Evolutionary conservation across 2,113 vertebrate species (phyloP).

Genomic region (Trogon melanurus): DNA sequence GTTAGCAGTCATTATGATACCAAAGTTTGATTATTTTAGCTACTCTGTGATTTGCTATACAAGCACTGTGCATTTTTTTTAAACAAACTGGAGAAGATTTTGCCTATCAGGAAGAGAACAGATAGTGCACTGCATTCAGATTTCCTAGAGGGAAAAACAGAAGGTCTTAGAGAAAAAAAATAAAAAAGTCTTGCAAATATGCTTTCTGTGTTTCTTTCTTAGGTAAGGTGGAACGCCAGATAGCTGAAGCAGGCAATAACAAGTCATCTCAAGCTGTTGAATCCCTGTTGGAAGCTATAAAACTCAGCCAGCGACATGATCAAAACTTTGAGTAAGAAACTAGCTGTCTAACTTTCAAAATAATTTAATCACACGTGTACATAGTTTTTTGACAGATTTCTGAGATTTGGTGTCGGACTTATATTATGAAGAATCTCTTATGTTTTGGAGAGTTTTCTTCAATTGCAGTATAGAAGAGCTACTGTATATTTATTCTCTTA

Average conservation of each 20-base stretch:
- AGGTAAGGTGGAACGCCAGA: conserved; percentile 80
- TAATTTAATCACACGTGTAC: not conserved
- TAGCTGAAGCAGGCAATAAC: conserved; percentile 53
- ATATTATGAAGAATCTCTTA: not conserved
- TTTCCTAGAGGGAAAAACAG: not conserved
- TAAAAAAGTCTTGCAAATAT: not conserved
- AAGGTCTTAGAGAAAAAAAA: not conserved
- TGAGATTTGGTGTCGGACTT: not conserved
- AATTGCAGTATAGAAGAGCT: not conserved
- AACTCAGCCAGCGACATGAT: conserved; percentile 71
- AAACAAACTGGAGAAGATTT: not conserved
- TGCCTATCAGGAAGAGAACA: not conserved
- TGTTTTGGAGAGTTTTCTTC: not conserved
- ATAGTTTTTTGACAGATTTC: not conserved
- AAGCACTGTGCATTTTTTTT: not conserved
- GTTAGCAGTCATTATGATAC: not conserved
- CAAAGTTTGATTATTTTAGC: not conserved
- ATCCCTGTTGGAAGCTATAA: conserved; percentile 78
- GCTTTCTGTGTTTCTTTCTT: conserved; percentile 8
- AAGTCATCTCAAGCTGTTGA: conserved; percentile 56
- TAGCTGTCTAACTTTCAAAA: not conserved
- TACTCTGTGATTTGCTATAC: not conserved
- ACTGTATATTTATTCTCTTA: not conserved
- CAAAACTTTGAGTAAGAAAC: conserved; percentile 82
- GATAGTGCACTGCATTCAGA: not conserved